These are phyloP conservation scores for Okapia johnstoni DNA, from an alignment of 2,113 vertebrate genomes.

Conservation along the genomic window DNA sequence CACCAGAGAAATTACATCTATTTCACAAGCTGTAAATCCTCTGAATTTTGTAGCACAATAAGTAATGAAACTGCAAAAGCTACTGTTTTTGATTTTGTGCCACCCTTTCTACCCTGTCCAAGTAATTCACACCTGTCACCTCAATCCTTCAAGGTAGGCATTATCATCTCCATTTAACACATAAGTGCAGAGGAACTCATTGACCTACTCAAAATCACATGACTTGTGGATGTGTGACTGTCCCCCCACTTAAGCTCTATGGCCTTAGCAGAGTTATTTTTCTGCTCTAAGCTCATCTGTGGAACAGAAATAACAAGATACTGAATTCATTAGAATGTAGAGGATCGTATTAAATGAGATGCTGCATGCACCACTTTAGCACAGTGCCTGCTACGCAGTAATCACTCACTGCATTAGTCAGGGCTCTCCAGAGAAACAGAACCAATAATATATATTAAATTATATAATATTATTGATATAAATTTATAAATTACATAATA, in stretches of 20 bases:
- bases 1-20: background rate
- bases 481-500: background rate
- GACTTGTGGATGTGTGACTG: background rate
- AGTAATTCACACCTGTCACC: background rate
- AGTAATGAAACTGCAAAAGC: background rate
- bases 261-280: background rate
- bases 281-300: background rate
- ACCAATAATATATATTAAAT: background rate
- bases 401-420: background rate
- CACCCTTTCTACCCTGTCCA: background rate
- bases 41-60: constrained; percentile 34
- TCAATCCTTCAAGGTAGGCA: background rate
- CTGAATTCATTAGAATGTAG: background rate
- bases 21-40: constrained; percentile 33
- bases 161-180: background rate
- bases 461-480: background rate
- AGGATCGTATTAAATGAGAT: background rate
- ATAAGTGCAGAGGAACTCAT: background rate
- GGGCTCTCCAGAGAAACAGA: background rate
- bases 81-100: background rate
- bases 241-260: background rate
- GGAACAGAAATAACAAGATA: background rate
- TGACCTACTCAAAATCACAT: background rate
- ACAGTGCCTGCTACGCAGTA: no score
- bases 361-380: background rate